A percentile compares a stretch with the other conserved stretches of the same genome.
Conservation (phyloP, 2,888 invertebrate genomes). For the Catocala nupta region DNA sequence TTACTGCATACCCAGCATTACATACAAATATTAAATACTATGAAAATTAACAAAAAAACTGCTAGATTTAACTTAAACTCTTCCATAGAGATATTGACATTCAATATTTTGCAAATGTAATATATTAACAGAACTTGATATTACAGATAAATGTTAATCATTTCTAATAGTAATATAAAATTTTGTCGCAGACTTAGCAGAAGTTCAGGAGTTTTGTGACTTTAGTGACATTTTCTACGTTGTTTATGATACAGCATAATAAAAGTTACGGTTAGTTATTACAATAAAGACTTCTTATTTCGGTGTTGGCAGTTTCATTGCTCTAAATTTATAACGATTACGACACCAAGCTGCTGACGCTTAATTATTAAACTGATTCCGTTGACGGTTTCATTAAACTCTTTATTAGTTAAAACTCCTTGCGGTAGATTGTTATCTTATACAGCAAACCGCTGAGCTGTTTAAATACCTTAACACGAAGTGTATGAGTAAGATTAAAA, state of each 20-base stretch:
- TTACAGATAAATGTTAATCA: too few relatives aligned
- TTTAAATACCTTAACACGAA: background rate
- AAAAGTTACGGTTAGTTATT: conserved; percentile 48
- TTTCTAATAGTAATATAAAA: too few relatives aligned
- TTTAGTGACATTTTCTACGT: conserved; percentile 22
- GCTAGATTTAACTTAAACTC: too few relatives aligned
- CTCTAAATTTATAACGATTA: conserved; percentile 71
- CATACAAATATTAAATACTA: too few relatives aligned
- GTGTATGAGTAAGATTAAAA: background rate
- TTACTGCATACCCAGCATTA: too few relatives aligned
- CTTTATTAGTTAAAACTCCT: conserved; percentile 33
- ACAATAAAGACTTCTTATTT: conserved; percentile 60
- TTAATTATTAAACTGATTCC: conserved; percentile 58
- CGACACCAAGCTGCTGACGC: conserved; percentile 57
- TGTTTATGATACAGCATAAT: conserved; percentile 11
- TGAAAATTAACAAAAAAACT: too few relatives aligned
- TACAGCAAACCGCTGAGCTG: background rate
- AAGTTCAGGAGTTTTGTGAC: background rate
- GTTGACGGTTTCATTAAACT: conserved; percentile 53
- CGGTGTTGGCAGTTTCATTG: conserved; percentile 60
- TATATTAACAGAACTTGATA: too few relatives aligned
- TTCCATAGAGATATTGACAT: too few relatives aligned
- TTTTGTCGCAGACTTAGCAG: background rate
- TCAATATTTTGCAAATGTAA: too few relatives aligned
- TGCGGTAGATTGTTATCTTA: background rate